Evolutionary conservation across 2,113 vertebrate genomes (phyloP), one percentile per base, ranked within the genome.

Genomic region (Elanus axillaris): DNA sequence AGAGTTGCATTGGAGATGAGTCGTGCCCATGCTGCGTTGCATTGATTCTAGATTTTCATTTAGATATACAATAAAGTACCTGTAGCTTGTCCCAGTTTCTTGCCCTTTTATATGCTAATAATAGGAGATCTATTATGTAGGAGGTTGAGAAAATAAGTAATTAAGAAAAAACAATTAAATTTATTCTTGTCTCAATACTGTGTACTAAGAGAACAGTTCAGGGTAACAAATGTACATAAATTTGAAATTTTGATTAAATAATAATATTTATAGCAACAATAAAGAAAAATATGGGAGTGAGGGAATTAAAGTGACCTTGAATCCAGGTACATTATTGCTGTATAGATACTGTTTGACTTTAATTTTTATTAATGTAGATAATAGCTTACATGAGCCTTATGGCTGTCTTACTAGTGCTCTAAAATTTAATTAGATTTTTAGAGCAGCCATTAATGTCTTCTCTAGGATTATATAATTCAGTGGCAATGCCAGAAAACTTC

Each of bases 361-460:
- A 98, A 98, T 98, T 98, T 98, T 98, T 98, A 98, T 98, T 98
- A 97, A 98, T 97, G 94, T 96, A 93, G 97, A 93, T 97, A 98
- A 98, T 98, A 90, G 97, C 98, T 98, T 98, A 98, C 96, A 96
- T 43, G 96, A 64, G 97, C 97, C 98, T 98, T 98, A 97, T 98
- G 97, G 98, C 84, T 89, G 97, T 86, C 97, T 98, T 98, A 97
- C 94, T 81, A 90, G 95, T 85, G 92, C 96, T 98, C 96, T 98
- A 97, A 97, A 98, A 98, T 98, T 98, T 98, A 98, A 98, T 98
- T 98, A 98, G 97, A 98, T 98, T 98, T 98, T 98, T 96, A 98
- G 95, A 98, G 76, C 96, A 96, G 89, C 95, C 32, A 40, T 97
- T 98, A 98, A 99, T 98, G 96, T 98, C 98, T 98, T 98, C 96